Percentiles rank a stretch among this genome's conserved stretches.
These are phyloP conservation scores for Silurus lanzhouensis DNA, from an alignment of 2,797 vertebrate genomes.

Conservation along the genomic window DNA sequence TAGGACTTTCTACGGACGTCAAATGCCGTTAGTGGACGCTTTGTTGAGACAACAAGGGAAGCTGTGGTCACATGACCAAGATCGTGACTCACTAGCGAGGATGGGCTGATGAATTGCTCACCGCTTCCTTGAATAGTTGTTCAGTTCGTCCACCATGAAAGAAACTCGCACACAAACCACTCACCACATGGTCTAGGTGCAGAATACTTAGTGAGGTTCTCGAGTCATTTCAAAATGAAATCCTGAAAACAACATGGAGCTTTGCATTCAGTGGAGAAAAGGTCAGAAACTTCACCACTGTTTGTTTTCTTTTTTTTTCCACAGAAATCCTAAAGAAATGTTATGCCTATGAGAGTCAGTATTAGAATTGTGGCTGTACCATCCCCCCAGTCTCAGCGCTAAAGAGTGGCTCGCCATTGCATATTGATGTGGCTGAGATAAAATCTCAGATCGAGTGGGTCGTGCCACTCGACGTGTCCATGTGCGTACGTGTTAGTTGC, in stretches of 20 bases:
- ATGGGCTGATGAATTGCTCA: conserved; percentile 23
- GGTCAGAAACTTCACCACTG: conserved; percentile 26
- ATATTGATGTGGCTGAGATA: conserved; percentile 43
- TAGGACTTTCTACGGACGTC: conserved; percentile 12
- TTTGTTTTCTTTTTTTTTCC: not conserved
- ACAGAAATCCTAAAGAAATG: conserved; percentile 38
- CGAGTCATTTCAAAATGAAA: conserved; percentile 34
- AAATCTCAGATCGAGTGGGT: conserved; percentile 25
- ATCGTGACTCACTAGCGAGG: conserved; percentile 31
- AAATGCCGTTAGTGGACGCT: not conserved
- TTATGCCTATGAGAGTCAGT: conserved; percentile 37
- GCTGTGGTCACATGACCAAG: conserved; percentile 15
- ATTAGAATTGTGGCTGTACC: conserved; percentile 34
- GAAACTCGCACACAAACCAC: conserved; percentile 34
- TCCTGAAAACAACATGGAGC: conserved; percentile 54
- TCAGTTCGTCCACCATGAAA: conserved; percentile 52
- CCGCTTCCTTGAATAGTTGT: conserved; percentile 42
- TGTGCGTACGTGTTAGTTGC: conserved; percentile 58
- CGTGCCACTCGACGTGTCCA: conserved; percentile 15
- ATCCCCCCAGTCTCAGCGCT: conserved; percentile 18
- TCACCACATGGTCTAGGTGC: conserved; percentile 42
- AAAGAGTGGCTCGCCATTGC: conserved; percentile 48
- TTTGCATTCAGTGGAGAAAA: conserved; percentile 49
- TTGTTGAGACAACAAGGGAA: conserved; percentile 10
- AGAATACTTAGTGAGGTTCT: conserved; percentile 57